phyloP scores from a whole-genome alignment of 2,888 invertebrate species.

The Synergus gifuensis region DNA sequence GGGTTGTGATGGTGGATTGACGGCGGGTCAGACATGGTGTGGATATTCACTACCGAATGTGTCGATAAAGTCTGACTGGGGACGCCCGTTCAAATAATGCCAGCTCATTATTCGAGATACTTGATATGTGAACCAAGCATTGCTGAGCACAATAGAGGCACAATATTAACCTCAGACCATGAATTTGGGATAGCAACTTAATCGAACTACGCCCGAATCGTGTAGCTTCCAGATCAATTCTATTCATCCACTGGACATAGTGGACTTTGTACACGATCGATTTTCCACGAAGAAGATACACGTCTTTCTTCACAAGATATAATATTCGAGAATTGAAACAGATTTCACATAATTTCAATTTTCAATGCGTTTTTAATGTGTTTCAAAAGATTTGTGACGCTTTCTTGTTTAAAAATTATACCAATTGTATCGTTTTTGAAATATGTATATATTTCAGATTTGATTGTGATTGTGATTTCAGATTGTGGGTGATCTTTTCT shows the following conservation, averaged over 20 bases:
- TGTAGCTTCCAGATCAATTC: constrained; percentile 52
- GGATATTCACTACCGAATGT: constrained; percentile 12
- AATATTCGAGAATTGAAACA: not conserved
- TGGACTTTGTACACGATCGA: not conserved
- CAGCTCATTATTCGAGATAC: constrained; percentile 49
- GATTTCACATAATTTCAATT: no score
- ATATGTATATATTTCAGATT: no score
- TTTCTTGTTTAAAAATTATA: no score
- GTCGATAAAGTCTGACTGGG: not conserved
- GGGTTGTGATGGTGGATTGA: constrained; percentile 19
- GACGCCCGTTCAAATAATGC: not conserved
- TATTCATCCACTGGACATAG: not conserved
- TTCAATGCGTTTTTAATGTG: no score
- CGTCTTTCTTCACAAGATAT: not conserved
- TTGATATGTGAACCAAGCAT: constrained; percentile 47
- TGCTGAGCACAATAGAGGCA: constrained; percentile 46
- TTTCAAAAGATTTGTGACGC: no score
- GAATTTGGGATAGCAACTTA: constrained; percentile 46
- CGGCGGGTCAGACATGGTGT: constrained; percentile 4
- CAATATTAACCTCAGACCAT: constrained; percentile 46
- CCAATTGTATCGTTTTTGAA: no score
- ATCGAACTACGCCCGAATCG: constrained; percentile 46
- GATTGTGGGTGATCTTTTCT: no score
- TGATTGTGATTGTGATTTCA: no score
- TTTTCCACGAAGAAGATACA: not conserved